Conservation (phyloP, 2,113 vertebrate genomes). For the Tamias sibiricus region DNA sequence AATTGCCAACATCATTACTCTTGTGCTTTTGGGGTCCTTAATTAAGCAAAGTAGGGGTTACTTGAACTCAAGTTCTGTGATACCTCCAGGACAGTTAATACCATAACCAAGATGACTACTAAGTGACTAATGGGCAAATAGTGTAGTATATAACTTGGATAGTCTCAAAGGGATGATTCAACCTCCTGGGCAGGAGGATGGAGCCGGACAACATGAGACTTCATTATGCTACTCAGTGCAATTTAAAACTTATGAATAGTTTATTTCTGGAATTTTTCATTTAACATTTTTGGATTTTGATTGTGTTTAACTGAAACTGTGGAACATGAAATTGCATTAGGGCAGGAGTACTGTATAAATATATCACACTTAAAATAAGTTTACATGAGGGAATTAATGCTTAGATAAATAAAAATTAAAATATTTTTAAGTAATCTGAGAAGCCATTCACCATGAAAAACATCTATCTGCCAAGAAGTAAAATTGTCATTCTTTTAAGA, state of each 20-base stretch:
- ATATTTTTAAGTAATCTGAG: constrained; percentile 33
- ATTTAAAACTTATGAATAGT: neutral
- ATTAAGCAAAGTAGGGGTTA: neutral
- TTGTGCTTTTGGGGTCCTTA: neutral
- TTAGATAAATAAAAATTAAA: constrained; percentile 49
- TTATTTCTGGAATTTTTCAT: neutral
- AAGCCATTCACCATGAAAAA: neutral
- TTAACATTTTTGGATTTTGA: neutral
- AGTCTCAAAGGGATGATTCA: neutral
- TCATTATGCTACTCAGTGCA: neutral
- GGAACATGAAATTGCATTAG: neutral
- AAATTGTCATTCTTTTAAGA: constrained; percentile 22
- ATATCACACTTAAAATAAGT: neutral
- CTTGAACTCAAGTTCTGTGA: neutral
- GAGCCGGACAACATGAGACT: neutral
- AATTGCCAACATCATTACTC: neutral
- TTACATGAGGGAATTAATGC: neutral
- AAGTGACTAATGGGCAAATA: neutral
- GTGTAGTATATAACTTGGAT: neutral
- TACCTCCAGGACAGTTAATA: neutral
- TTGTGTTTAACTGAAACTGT: neutral
- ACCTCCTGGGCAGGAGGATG: neutral
- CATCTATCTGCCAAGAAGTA: neutral
- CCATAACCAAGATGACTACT: neutral
- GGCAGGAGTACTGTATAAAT: neutral